These are phyloP conservation scores for Apostichopus parvimensis DNA, from an alignment of 35 echinoderm and acorn worm species.

Conservation along the genomic window DNA sequence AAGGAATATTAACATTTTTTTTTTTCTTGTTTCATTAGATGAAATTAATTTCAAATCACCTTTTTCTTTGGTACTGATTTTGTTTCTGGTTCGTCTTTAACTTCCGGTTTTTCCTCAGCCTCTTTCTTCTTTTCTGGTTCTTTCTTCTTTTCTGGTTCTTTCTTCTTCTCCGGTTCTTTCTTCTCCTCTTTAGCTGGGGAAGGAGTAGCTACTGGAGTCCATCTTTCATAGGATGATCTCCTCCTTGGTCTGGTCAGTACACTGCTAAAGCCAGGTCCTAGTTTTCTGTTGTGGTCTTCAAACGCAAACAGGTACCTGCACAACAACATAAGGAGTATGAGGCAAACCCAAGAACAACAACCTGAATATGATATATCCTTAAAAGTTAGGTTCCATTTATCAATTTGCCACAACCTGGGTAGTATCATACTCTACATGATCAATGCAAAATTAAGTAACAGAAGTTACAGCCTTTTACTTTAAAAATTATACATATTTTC, in stretches of 20 bases:
- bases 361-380: no score
- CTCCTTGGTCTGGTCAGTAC: constrained; percentile 70
- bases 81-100: constrained; percentile 57
- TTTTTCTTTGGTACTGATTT: constrained; percentile 43
- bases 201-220: neutral
- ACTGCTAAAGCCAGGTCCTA: constrained; percentile 72
- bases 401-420: no score
- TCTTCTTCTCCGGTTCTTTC: constrained; percentile 53
- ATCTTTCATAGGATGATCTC: constrained; percentile 69
- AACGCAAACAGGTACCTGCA: constrained; percentile 94
- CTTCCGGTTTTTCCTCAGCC: constrained; percentile 49
- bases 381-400: no score
- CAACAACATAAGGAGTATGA: neutral
- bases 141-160: constrained; percentile 42
- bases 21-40: no score
- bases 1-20: no score
- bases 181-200: constrained; percentile 22
- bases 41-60: neutral
- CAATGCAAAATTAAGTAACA: no score
- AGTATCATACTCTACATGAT: no score
- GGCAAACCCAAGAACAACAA: no score
- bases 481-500: no score
- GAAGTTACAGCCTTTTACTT: no score
- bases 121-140: constrained; percentile 55
- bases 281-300: constrained; percentile 94